Evolutionary conservation across 1,140 invertebrate species (phyloP), one percentile per base, ranked within the genome.

Genomic region (Drosophila nigrodunni): DNA sequence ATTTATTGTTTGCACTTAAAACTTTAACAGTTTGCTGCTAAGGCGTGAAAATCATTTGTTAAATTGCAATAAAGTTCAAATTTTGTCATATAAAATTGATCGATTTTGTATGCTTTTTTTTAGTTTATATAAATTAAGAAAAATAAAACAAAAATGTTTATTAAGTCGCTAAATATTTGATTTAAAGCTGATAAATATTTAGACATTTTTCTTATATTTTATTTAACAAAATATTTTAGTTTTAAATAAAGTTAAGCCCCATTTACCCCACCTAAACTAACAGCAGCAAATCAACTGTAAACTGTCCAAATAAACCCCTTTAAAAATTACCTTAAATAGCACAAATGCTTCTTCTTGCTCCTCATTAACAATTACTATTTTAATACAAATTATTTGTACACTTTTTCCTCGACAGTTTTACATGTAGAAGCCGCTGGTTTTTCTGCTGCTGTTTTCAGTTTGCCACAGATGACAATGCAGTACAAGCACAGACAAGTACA

Each of bases 391-490:
- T 54, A 34, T 34, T 52, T 25, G 2, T 37, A 30, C 18, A 18
- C 8, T 34, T 66, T 35, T 55, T 34, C 30, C 13, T 54, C 50
- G 21, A 11, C 5, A 35, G 21, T 57, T 57, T 39, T 46, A n/a
- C 34, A 37, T 54, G 50, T 37, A 35, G n/a, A 52, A 34, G 25
- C 30, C 30, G 39, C 44, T 55, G n/a, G 25, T 30, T 30, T 30
- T 30, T 30, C 25, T 30, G 25, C 62, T 49, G 54, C 39, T 71
- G 55, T 44, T 60, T 60, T 60, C 41, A 39, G 37, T 39, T 50
- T 66, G 55, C 64, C n/a, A 68, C 47, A 73, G 67, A 73, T 73
- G 61, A 64, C 61, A 64, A 52, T 52, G 21, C 61, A 43, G 15
- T 35, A 69, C 39, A 74, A 54, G 57, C 25, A 30, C 25, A 30